Base-by-base conservation (phyloP, 1,140 invertebrate genomes). In the Mya arenaria region DNA sequence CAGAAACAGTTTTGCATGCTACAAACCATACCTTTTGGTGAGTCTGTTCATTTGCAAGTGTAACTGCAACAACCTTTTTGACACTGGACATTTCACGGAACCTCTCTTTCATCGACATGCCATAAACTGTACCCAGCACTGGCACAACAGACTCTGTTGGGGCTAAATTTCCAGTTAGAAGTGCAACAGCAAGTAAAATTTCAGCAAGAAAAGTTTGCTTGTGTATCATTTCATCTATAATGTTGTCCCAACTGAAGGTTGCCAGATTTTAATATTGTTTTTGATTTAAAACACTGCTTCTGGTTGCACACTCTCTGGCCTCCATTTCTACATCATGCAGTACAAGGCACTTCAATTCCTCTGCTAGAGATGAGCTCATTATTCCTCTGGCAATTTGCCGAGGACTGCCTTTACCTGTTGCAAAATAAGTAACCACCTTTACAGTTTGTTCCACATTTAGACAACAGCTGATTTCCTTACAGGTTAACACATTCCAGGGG, bases 31-130 rank as follows among this genome's bases (percentile, higher is more conserved):
- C 68, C 28, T 71, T 71, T 55, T 71, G 39, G 15, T 48, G 2
- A 52, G 68, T 71, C 44, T 71, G 68, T 41, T 71, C 68, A 71
- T 71, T 71, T 25, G 41, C 68, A 28, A 71, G 30, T 41, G 68
- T 41, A 15, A 71, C 25, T 48, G 41, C 28, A 30, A 71, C 28
- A 23, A 71, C 44, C 30, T 55, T 48, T 32, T 71, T 41, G 4
- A 55, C 23, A 10, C 1, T 13, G 8, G 68, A 71, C 15, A 71
- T 25, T 30, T 71, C 44, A 52, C 56, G 68, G 23, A 15, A 71
- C 30, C 68, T 10, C 23, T 71, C 23, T 32, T 71, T 71, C 41
- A 71, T 71, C 25, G 56, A n/a, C 41, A 71, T 71, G 23, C 68
- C 39, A 30, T 71, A 71, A 19, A 71, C 44, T 30, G 17, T 52